Conservation (phyloP, 2,797 vertebrate species). For the Enteromius paludinosus region DNA sequence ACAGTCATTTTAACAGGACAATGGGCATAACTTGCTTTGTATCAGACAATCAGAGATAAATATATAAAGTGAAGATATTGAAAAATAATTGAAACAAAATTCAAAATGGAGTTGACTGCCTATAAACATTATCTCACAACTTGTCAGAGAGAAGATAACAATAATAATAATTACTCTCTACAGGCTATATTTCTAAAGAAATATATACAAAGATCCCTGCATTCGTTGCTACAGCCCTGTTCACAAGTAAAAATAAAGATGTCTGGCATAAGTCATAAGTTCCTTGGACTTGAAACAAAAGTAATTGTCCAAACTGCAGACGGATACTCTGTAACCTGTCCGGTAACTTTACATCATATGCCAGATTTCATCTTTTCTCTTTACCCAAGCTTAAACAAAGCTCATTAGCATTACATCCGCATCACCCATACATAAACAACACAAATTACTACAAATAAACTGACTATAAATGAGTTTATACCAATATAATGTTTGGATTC, state of each 20-base stretch:
- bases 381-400: slow-evolving; percentile 5
- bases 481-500: slow-evolving; percentile 25
- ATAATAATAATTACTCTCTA: neutral
- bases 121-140: neutral
- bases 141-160: too few species aligned
- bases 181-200: neutral
- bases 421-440: neutral
- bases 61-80: neutral
- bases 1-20: neutral
- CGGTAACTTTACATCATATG: neutral
- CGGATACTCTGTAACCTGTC: neutral
- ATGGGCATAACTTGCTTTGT: neutral
- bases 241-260: slow-evolving; percentile 21
- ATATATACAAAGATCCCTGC: neutral
- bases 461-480: neutral
- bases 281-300: neutral
- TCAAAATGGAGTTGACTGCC: neutral
- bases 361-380: slow-evolving; percentile 11
- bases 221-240: neutral
- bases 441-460: slow-evolving; percentile 24
- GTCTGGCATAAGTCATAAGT: neutral
- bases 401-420: neutral
- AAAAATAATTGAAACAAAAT: neutral
- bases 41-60: neutral
- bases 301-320: slow-evolving; percentile 6